These are phyloP conservation scores for Dascillus cervinus DNA, from an alignment of 2,888 invertebrate genomes.

Conservation along the genomic window DNA sequence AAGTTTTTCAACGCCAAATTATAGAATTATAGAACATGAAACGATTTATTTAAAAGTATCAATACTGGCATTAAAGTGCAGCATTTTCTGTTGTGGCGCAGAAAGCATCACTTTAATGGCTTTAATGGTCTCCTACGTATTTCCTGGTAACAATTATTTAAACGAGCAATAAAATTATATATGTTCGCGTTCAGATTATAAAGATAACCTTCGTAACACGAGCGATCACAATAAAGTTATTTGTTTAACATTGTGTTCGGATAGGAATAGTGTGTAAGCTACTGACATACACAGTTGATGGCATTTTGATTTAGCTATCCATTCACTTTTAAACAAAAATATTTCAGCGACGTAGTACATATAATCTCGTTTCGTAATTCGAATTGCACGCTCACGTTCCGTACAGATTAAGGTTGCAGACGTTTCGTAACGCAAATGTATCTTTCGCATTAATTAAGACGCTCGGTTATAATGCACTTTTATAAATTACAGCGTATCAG, in stretches of 20 bases:
- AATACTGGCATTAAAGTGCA: too few relatives aligned
- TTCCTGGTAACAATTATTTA: too few relatives aligned
- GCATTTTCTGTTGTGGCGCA: too few relatives aligned
- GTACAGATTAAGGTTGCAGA: constrained; percentile 8
- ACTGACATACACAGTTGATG: constrained; percentile 3
- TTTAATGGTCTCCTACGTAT: too few relatives aligned
- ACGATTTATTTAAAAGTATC: too few relatives aligned
- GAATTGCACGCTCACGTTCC: constrained; percentile 15
- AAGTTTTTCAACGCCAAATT: too few relatives aligned
- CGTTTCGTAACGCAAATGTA: constrained; percentile 8
- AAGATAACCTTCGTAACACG: constrained; percentile 3
- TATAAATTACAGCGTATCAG: not conserved
- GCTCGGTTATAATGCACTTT: too few relatives aligned
- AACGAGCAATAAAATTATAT: too few relatives aligned
- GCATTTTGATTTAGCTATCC: constrained; percentile 7
- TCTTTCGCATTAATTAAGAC: constrained; percentile 13
- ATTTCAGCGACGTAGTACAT: constrained; percentile 5
- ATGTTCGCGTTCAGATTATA: constrained; percentile 1
- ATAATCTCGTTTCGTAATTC: constrained; percentile 12
- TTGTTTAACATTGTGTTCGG: too few relatives aligned
- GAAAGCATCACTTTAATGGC: too few relatives aligned
- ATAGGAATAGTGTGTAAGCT: constrained; percentile 1
- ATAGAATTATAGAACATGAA: too few relatives aligned
- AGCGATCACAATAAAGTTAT: constrained; percentile 4
- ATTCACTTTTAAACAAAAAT: constrained; percentile 5